Evolutionary conservation across 1,140 invertebrate genomes (phyloP), one percentile per base, ranked within the genome.

Genomic region (Steinernema khuongi): DNA sequence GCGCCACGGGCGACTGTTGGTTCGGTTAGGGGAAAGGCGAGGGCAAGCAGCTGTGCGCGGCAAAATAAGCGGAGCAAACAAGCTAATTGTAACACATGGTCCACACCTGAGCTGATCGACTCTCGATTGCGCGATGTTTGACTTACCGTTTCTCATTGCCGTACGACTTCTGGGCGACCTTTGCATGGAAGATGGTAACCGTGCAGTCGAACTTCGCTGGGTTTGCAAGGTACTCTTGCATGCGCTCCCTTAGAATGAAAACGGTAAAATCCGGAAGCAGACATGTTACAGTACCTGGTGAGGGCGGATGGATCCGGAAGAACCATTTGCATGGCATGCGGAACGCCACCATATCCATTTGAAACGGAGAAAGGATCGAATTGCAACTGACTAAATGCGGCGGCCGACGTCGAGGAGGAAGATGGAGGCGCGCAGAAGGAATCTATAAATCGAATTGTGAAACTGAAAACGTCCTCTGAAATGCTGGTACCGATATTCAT

Each of bases 131-230:
- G 36, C 36, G 36, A n/a, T 60, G 50, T 60, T 60, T 60, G 50
- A 60, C 71, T 77, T 77, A 89, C 88, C 96, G 89, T 87, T 99
- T 99, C 85, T 99, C 97, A 87, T 98, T 99, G 67, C 97, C 97
- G 86, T 99, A 99, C 0, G 96, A 98, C 84, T 99, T 99, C 86
- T 99, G 97, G 19, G 97, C 96, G 31, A 90, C 89, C 89, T 99
- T 99, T 2, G 97, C 97, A 88, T 99, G 96, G 67, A 98, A 88
- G 73, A 99, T 97, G 1, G 97, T 93, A 26, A 99, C 74, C 17
- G 77, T 74, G 72, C 83, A 84, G 28, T 84, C 83, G 69, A 70
- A 78, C 31, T 75, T 71, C 14, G 75, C 67, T 26, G 73, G 74
- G 44, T 81, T 76, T 19, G 33, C 14, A 68, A 84, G 41, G 74